Evolutionary conservation across 2,888 invertebrate genomes (phyloP).

Genomic region (Petrolisthes manimaculis): DNA sequence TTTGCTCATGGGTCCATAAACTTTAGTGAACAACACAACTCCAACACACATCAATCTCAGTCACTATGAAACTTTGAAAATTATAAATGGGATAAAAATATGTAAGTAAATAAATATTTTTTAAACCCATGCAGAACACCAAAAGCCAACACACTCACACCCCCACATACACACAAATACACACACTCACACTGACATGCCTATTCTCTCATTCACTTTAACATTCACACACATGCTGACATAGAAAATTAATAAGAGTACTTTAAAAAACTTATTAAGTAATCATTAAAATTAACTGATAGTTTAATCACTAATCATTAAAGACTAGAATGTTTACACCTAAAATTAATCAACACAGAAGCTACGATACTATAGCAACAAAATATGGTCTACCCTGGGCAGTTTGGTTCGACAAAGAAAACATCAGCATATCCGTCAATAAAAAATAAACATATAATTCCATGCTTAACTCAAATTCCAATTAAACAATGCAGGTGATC

Average conservation of each 20-base stretch:
- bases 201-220: neutral
- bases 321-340: constrained; percentile 10
- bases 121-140: neutral
- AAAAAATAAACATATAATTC: constrained; percentile 5
- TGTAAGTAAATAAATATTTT: neutral
- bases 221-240: neutral
- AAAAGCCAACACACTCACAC: neutral
- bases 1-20: too few relatives aligned
- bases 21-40: too few relatives aligned
- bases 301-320: neutral
- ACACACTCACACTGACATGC: neutral
- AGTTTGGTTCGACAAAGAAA: constrained; percentile 25
- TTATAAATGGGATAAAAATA: neutral
- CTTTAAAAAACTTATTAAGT: neutral
- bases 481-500: neutral
- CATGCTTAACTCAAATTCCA: constrained; percentile 18
- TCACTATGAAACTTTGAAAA: too few relatives aligned
- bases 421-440: neutral
- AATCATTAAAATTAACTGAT: neutral
- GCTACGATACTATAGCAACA: constrained; percentile 28
- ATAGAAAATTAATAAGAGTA: too few relatives aligned
- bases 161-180: neutral
- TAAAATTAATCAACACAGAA: constrained; percentile 37
- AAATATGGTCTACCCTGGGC: constrained; percentile 39
- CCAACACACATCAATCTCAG: neutral